Evolutionary conservation across 2,797 vertebrate species (phyloP).

Genomic region (Pseudochaenichthys georgianus): DNA sequence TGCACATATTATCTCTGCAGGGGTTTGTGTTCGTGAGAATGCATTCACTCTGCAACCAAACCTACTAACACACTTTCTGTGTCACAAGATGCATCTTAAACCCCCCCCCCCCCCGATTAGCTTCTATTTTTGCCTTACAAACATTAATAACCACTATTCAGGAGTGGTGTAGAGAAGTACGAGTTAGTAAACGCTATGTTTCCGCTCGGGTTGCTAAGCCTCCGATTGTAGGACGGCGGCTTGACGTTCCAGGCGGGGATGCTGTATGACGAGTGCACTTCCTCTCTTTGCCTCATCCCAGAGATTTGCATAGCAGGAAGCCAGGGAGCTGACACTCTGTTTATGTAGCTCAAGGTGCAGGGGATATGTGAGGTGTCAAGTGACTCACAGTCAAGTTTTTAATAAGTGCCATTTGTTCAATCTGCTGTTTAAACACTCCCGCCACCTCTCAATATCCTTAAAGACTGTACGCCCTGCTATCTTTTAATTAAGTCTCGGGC

Average conservation of each 20-base stretch:
- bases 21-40: constrained; percentile 43
- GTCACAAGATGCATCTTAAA: constrained; percentile 31
- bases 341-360: constrained; percentile 86
- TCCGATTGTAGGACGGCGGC: constrained; percentile 69
- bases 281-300: constrained; percentile 66
- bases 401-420: constrained; percentile 89
- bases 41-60: constrained; percentile 38
- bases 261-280: constrained; percentile 65
- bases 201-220: constrained; percentile 63
- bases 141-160: constrained; percentile 45
- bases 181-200: constrained; percentile 40
- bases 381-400: constrained; percentile 88
- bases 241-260: constrained; percentile 72
- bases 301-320: constrained; percentile 83
- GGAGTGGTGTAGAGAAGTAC: constrained; percentile 21
- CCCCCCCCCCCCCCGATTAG: constrained; percentile 6
- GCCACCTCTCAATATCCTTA: constrained; percentile 81
- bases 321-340: constrained; percentile 84
- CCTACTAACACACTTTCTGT: constrained; percentile 41
- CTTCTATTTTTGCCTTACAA: constrained; percentile 33
- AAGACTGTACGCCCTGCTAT: constrained; percentile 83
- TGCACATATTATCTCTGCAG: constrained; percentile 49
- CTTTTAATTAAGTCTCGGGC: constrained; percentile 89
- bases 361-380: constrained; percentile 86
- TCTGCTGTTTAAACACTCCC: constrained; percentile 88